Evolutionary conservation across 2,888 invertebrate genomes (phyloP).

Genomic region (Pyrrhosoma nymphula): DNA sequence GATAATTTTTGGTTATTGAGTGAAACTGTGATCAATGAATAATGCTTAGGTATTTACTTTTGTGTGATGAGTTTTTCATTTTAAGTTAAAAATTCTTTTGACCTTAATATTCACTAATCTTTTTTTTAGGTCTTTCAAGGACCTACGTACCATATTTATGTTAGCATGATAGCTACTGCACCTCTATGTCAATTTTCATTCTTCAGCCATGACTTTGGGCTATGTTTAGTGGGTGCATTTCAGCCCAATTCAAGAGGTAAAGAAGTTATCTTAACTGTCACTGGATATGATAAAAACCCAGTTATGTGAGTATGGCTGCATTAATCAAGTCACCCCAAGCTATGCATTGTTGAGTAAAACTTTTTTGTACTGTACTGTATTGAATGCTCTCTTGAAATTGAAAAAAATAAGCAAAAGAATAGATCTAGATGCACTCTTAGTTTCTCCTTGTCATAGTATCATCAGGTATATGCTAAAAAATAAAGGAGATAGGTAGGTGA

Average conservation of each 20-base stretch:
- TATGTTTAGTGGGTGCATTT: not conserved
- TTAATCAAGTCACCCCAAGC: too few relatives aligned
- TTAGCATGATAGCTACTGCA: not conserved
- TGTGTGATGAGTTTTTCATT: not conserved
- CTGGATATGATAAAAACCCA: slow-evolving; percentile 24
- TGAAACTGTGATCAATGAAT: not conserved
- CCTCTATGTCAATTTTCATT: slow-evolving; percentile 31
- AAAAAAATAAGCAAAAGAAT: too few relatives aligned
- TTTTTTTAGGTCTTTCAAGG: slow-evolving; percentile 16
- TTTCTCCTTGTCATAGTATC: too few relatives aligned
- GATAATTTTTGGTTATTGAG: not conserved
- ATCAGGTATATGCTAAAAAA: too few relatives aligned
- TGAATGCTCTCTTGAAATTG: too few relatives aligned
- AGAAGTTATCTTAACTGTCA: slow-evolving; percentile 35
- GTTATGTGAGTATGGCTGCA: not conserved
- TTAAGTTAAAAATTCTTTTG: not conserved
- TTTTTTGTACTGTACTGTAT: too few relatives aligned
- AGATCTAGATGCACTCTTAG: too few relatives aligned
- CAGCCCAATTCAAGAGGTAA: not conserved
- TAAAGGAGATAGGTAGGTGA: too few relatives aligned
- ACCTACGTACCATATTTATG: slow-evolving; percentile 26
- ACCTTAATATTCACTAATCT: not conserved
- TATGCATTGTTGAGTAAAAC: too few relatives aligned
- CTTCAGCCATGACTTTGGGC: slow-evolving; percentile 9
- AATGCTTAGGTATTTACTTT: not conserved